Evolutionary conservation across 2,888 invertebrate species (phyloP).

Genomic region (Diplazon laetatorius): DNA sequence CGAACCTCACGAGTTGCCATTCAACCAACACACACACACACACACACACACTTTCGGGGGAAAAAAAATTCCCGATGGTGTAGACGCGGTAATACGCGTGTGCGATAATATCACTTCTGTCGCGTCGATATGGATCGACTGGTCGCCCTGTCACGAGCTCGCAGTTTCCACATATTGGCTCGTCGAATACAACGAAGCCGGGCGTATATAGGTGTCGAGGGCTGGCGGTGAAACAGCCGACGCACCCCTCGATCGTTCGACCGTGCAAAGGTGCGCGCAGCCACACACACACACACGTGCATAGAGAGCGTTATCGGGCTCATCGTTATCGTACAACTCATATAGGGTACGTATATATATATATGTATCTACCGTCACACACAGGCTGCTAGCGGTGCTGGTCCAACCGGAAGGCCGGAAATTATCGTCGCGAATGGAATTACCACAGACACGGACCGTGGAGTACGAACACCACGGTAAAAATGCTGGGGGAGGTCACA

Average conservation of each 20-base stretch:
- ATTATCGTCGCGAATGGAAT: conserved; percentile 64
- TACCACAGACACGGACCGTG: conserved; percentile 48
- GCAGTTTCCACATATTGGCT: conserved; percentile 41
- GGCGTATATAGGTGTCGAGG: conserved; percentile 18
- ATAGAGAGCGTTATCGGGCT: conserved; percentile 53
- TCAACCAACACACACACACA: not conserved
- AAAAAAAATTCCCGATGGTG: conserved; percentile 6
- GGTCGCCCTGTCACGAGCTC: conserved; percentile 28
- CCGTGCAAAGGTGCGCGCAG: conserved; percentile 47
- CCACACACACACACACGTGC: conserved; percentile 49
- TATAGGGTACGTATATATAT: conserved; percentile 3
- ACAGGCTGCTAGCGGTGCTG: conserved; percentile 32
- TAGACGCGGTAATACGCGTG: not conserved
- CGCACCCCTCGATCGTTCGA: conserved; percentile 54
- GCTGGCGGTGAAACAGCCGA: conserved; percentile 33
- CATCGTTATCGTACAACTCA: conserved; percentile 41
- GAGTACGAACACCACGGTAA: conserved; percentile 22
- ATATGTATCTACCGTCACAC: not conserved
- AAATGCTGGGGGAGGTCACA: conserved; percentile 47
- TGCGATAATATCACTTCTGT: conserved; percentile 31
- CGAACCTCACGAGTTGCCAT: conserved; percentile 38
- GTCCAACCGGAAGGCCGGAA: conserved; percentile 63
- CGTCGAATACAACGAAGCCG: conserved; percentile 37
- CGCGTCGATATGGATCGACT: conserved; percentile 46
- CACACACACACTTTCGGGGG: too few relatives aligned